Conservation (phyloP, 1,140 invertebrate species). For the Drosophila tani region DNA sequence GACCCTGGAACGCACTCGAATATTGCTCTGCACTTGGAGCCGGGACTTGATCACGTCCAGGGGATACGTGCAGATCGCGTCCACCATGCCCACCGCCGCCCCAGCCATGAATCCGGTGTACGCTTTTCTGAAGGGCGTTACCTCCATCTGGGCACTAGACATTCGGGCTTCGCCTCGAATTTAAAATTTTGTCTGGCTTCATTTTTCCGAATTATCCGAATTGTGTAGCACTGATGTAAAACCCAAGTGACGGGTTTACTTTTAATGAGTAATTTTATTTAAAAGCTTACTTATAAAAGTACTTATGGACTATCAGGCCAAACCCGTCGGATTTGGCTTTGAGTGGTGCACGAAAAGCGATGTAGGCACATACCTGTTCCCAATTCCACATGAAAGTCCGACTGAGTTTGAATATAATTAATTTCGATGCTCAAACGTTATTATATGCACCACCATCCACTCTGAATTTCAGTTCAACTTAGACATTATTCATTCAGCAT, state of each 20-base stretch:
- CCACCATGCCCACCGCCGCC: constrained; percentile 21
- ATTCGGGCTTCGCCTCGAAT: neutral
- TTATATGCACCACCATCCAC: no score
- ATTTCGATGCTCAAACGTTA: no score
- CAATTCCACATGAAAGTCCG: no score
- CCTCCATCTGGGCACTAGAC: neutral
- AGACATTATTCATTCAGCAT: neutral
- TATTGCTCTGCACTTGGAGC: constrained; percentile 38
- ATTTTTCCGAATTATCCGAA: constrained; percentile 1
- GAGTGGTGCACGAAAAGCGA: no score
- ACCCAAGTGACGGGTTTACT: neutral
- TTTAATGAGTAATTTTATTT: no score
- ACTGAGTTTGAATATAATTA: no score
- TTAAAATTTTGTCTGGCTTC: constrained; percentile 18
- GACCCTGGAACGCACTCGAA: neutral
- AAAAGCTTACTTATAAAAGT: no score
- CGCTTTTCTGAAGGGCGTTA: neutral
- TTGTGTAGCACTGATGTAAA: constrained; percentile 1
- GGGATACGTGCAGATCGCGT: constrained; percentile 19
- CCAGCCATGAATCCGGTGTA: constrained; percentile 12
- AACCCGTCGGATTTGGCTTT: no score
- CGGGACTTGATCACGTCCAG: constrained; percentile 61
- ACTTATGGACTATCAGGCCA: no score
- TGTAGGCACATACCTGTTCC: no score
- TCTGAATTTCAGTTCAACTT: neutral